phyloP scores from a whole-genome alignment of 2,888 invertebrate species.

The Barypeithes pellucidus region DNA sequence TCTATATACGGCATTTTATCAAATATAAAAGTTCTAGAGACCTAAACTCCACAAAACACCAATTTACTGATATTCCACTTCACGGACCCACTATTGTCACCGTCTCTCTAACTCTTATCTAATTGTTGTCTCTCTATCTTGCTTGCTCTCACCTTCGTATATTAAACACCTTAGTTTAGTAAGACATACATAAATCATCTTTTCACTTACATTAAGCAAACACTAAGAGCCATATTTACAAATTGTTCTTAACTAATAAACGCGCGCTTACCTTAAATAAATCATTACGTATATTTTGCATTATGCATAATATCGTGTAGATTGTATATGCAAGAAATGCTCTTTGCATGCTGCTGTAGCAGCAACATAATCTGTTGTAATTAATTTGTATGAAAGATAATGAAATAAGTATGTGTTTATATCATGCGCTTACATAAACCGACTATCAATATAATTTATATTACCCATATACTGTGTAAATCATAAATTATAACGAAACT shows the following conservation, averaged over 20 bases:
- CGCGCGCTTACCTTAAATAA: background rate
- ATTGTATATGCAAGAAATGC: background rate
- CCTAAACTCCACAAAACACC: too few species aligned
- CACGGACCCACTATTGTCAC: too few species aligned
- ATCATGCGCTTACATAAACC: conserved; percentile 16
- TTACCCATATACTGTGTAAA: conserved; percentile 14
- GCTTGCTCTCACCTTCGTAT: too few species aligned
- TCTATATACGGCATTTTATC: too few species aligned
- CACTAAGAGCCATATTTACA: background rate
- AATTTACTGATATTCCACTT: too few species aligned
- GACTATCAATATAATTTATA: conserved; percentile 16
- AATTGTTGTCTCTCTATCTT: too few species aligned
- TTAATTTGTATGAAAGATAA: background rate
- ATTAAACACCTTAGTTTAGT: background rate
- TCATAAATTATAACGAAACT: background rate
- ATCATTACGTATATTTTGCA: background rate
- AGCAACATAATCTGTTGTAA: background rate
- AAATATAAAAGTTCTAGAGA: too few species aligned
- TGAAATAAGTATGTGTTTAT: conserved; percentile 10
- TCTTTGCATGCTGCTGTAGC: background rate
- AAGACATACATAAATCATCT: background rate
- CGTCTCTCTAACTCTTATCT: too few species aligned
- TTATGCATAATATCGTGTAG: too few species aligned
- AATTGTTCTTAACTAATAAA: background rate
- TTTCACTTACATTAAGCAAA: too few species aligned